Conservation (phyloP, 2,888 invertebrate species). For the Callimorpha dominula region DNA sequence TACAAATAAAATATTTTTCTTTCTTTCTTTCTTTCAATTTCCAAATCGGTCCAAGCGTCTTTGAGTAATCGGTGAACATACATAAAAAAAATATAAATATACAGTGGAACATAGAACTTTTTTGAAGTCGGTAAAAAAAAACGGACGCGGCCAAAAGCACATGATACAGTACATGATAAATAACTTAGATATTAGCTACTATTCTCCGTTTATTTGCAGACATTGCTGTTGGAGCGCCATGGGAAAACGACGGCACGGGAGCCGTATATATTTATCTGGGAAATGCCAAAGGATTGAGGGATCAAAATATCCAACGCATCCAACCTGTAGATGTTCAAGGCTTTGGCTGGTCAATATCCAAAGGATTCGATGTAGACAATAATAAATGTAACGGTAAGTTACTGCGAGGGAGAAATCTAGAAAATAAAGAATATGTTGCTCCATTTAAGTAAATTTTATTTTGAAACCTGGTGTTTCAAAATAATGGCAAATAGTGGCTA, state of each 20-base stretch:
- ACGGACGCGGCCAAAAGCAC: too few species aligned
- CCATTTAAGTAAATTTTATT: neutral
- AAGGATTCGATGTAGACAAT: conserved; percentile 86
- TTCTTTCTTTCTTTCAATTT: too few species aligned
- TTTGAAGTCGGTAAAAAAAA: too few species aligned
- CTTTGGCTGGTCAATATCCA: conserved; percentile 88
- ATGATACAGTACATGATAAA: too few species aligned
- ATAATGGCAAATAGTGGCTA: neutral
- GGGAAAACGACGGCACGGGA: conserved; percentile 86
- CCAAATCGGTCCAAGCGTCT: too few species aligned
- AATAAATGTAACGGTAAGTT: conserved; percentile 87
- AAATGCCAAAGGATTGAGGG: conserved; percentile 72
- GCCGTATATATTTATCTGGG: conserved; percentile 89
- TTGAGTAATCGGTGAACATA: too few species aligned
- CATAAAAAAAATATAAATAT: too few species aligned
- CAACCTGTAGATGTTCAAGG: conserved; percentile 77
- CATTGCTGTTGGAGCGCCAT: conserved; percentile 89
- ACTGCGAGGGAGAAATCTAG: neutral
- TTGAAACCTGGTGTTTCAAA: neutral
- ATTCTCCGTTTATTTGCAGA: conserved; percentile 71
- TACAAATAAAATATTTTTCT: too few species aligned
- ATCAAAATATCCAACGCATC: conserved; percentile 82
- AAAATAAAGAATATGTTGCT: neutral
- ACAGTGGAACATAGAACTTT: too few species aligned
- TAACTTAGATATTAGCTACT: neutral